Evolutionary conservation across 2,888 invertebrate species (phyloP).

Genomic region (Microctonus aethiopoides): DNA sequence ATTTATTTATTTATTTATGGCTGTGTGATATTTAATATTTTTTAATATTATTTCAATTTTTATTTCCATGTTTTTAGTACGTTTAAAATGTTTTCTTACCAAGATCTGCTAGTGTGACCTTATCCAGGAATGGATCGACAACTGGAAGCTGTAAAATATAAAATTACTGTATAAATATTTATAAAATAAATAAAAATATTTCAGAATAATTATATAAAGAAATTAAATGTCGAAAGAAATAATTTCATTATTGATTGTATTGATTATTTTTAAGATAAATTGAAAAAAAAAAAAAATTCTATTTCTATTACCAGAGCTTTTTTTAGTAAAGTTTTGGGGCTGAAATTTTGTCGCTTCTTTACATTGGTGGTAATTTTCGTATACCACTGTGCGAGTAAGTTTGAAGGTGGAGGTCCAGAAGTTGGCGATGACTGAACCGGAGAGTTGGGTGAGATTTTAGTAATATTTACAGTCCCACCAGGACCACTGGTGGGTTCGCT

Average conservation of each 20-base stretch:
- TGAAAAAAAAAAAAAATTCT: constrained; percentile 9
- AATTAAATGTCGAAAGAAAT: not conserved
- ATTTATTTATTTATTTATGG: too few relatives aligned
- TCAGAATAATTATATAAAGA: not conserved
- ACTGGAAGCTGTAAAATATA: constrained; percentile 83
- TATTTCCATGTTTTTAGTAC: constrained; percentile 9
- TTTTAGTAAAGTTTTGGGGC: constrained; percentile 55
- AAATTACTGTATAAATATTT: not conserved
- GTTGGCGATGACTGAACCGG: constrained; percentile 50
- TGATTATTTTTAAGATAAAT: not conserved
- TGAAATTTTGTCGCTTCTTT: constrained; percentile 59
- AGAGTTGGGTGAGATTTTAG: constrained; percentile 45
- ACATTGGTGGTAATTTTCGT: constrained; percentile 62
- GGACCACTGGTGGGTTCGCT: constrained; percentile 54
- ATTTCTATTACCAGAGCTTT: constrained; percentile 53
- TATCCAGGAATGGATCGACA: constrained; percentile 91
- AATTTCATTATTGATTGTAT: not conserved
- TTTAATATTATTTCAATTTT: too few relatives aligned
- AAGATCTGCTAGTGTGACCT: constrained; percentile 81
- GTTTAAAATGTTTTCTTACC: constrained; percentile 71
- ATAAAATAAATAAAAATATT: not conserved
- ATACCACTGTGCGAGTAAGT: constrained; percentile 61
- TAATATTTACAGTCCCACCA: constrained; percentile 45
- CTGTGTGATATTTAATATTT: constrained; percentile 3
- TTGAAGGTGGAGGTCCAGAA: constrained; percentile 45